Percentiles rank a stretch among this genome's conserved stretches.
Conservation (phyloP, 1,140 invertebrate genomes). For the Meteorus sp. region DNA sequence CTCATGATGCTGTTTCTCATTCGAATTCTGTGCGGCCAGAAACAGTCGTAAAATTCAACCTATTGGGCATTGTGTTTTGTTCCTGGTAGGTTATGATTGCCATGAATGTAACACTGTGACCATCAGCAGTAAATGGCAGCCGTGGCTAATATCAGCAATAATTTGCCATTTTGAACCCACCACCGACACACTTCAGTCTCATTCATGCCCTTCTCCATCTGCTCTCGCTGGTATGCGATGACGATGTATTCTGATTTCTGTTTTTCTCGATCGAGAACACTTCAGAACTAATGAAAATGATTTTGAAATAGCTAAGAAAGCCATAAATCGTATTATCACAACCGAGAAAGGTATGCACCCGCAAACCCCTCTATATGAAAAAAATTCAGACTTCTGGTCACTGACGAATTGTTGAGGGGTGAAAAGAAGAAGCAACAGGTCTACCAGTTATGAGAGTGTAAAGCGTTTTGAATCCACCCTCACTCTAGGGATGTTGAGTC, state of each 20-base stretch:
- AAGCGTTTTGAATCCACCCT: conserved; percentile 58
- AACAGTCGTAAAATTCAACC: conserved; percentile 15
- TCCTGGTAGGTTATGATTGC: conserved; percentile 13
- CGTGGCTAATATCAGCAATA: conserved; percentile 23
- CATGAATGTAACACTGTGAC: background rate
- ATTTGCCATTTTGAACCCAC: no score
- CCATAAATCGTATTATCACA: background rate
- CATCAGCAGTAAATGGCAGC: background rate
- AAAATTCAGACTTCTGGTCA: conserved; percentile 7
- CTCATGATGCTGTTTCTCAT: conserved; percentile 4
- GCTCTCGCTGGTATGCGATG: no score
- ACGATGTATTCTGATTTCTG: no score
- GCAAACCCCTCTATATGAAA: background rate
- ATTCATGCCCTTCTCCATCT: no score
- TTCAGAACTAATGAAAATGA: background rate
- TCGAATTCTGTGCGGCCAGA: background rate
- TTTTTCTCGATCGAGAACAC: no score
- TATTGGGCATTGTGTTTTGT: conserved; percentile 14
- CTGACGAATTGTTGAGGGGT: background rate
- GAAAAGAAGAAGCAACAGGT: conserved; percentile 54
- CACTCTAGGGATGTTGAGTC: conserved; percentile 46
- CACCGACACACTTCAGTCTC: no score
- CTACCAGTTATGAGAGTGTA: conserved; percentile 54
- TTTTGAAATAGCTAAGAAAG: background rate
- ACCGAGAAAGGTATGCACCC: background rate